Base-by-base conservation (phyloP, 2,888 invertebrate genomes). In the Hydraecia micacea region DNA sequence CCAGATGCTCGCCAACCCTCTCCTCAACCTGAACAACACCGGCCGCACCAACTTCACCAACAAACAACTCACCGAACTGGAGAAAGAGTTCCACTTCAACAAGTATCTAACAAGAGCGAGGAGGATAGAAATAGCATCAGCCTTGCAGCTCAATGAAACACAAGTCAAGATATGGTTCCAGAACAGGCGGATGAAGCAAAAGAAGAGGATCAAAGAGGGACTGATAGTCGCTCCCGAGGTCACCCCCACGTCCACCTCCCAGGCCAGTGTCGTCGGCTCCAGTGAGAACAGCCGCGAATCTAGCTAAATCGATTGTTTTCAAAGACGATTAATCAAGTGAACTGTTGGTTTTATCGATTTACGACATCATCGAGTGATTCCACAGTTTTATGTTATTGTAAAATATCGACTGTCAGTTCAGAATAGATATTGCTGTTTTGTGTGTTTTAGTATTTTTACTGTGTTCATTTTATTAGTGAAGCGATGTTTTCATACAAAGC, bases 101-200 rank as follows among this genome's bases (percentile, higher is more conserved):
- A 99, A 99, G 96, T 99, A 99, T 97, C 97, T 99, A 92, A 99
- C 99, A 62, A 97, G 99, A 89, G 99, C 99, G 62, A 97, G 99
- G 87, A 97, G 99, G 90, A 99, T 99, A 94, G 99, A 99, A 96
- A 99, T 99, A 88, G 99, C 99, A 0, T 98, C 99, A 5, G 98
- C 99, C 6, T 97, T 99, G 76, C 99, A 99, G 92, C 97, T 99
- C 74, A 99, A 99, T 95, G 99, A 99, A 95, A 99, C 99, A 2
- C 99, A 99, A 97, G 98, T 99, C 58, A 99, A 99, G 96, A 99
- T 99, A 89, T 99, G 99, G 99, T 99, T 99, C 94, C 99, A 99
- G 95, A 99, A 99, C 94, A 97, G 99, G 88, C 97, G 99, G 90
- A 99, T 99, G 99, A 99, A 99, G 95, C 99, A 99, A 93, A 99